Evolutionary conservation across 2,113 vertebrate species (phyloP), one percentile per base, ranked within the genome.

Genomic region (Furnarius figulus): DNA sequence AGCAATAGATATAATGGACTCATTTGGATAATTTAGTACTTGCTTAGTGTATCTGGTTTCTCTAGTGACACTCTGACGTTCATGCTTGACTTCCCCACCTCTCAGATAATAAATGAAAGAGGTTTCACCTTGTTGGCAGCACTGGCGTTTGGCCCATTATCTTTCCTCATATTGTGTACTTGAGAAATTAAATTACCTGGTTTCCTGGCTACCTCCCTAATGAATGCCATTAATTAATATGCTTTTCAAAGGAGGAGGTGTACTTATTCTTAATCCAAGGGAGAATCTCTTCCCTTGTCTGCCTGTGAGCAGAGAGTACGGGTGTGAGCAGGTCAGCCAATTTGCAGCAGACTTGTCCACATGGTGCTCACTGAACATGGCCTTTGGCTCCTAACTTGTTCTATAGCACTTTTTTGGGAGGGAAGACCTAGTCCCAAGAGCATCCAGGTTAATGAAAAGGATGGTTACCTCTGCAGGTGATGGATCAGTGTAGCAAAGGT

Each of bases 1-100:
- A 94, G 96, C 95, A 98, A 98, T 98, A 98, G 97, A 53, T 87
- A 90, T 98, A 98, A 98, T 98, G 97, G 93, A 87, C 96, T 93
- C 61, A 96, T 96, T 79, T 97, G 95, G 96, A 94, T 97, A 90
- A 95, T 93, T 85, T 90, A 96, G 63, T 84, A 35, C 78, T 86
- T 78, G 72, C 74, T 79, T 42, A 2, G 59, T 47, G 73, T 96
- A 90, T 92, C 95, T 84, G 47, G 85, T 96, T 96, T 97, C 97
- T 95, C 90, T 37, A 68, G 78, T 62, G 71, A 92, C 87, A 79
- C 90, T 80, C 72, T 89, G 89, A 87, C 2, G 55, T 95, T 97
- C 97, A 94, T 77, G 96, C 91, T 96, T 95, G 95, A 94, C 94
- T 96, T 95, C 91, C 40, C 63, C 78, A 85, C 81, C 90, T 93